These are phyloP conservation scores for cat (Felis catus) DNA, from an alignment of 2,113 vertebrate species.

Conservation along the genomic window DNA sequence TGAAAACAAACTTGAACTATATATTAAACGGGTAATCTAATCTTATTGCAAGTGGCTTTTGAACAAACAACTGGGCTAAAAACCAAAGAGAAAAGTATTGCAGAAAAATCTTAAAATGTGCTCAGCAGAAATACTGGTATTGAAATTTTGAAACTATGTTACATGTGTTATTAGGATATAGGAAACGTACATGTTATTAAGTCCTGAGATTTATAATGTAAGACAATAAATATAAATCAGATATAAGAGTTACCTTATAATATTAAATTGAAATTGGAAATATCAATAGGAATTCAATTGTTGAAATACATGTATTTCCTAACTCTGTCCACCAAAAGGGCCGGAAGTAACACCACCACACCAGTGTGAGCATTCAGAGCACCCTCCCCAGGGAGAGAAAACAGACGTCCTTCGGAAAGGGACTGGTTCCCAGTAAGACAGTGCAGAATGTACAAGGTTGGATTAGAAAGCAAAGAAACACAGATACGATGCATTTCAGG, in stretches of 20 bases:
- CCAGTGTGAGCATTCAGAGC: too few species aligned
- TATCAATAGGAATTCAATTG: background rate
- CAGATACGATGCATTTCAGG: background rate
- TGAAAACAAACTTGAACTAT: constrained; percentile 10
- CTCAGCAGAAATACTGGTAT: background rate
- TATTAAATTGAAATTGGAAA: background rate
- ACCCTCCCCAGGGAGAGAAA: background rate
- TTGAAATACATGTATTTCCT: background rate
- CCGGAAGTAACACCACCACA: background rate
- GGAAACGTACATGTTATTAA: background rate
- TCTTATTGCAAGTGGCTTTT: background rate
- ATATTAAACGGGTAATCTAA: background rate
- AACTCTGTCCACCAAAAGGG: background rate
- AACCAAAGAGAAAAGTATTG: background rate
- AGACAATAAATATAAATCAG: background rate
- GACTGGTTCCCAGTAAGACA: background rate
- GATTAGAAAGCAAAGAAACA: background rate
- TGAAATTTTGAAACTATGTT: background rate
- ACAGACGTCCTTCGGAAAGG: background rate
- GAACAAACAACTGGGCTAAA: constrained; percentile 5
- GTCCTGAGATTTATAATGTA: background rate
- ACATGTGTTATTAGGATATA: background rate
- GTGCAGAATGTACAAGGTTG: background rate
- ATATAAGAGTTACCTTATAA: background rate
- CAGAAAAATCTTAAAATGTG: background rate